Evolutionary conservation across 2,113 vertebrate species (phyloP).

Genomic region (Delphinapterus leucas): DNA sequence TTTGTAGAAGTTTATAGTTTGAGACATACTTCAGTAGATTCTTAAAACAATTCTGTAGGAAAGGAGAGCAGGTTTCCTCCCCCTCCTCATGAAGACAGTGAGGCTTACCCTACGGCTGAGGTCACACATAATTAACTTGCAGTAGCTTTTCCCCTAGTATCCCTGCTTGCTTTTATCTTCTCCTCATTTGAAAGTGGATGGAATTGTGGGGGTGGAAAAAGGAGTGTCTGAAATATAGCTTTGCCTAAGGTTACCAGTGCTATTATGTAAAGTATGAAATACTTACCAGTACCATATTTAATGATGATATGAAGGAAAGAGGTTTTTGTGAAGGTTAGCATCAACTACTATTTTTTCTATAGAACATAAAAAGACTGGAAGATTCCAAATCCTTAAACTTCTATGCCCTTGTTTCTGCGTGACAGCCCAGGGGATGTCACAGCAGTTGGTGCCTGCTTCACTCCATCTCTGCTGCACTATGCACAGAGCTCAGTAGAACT

Average conservation of each 20-base stretch:
- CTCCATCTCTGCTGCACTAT: not conserved
- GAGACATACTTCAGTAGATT: not conserved
- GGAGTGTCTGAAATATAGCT: not conserved
- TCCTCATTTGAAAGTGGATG: not conserved
- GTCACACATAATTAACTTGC: not conserved
- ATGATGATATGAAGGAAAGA: not conserved
- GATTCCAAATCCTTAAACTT: not conserved
- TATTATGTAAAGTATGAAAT: not conserved
- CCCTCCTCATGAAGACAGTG: not conserved
- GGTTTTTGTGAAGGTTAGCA: not conserved
- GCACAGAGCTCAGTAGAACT: not conserved
- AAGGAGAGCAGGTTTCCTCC: not conserved
- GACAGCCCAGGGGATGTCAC: too few relatives aligned
- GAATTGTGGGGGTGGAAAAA: not conserved
- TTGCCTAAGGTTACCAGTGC: not conserved
- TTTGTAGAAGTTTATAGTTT: not conserved
- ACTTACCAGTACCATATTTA: not conserved
- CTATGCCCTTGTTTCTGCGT: rapidly evolving
- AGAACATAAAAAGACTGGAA: not conserved
- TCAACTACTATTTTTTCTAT: not conserved
- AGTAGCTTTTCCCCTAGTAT: not conserved
- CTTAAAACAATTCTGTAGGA: not conserved
- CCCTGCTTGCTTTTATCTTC: not conserved
- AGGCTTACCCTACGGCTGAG: not conserved
- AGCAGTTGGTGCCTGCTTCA: not conserved